A percentile compares a stretch with the other conserved stretches of the same genome.
phyloP scores from a whole-genome alignment of 2,113 vertebrate species.

The Thunnus thynnus region DNA sequence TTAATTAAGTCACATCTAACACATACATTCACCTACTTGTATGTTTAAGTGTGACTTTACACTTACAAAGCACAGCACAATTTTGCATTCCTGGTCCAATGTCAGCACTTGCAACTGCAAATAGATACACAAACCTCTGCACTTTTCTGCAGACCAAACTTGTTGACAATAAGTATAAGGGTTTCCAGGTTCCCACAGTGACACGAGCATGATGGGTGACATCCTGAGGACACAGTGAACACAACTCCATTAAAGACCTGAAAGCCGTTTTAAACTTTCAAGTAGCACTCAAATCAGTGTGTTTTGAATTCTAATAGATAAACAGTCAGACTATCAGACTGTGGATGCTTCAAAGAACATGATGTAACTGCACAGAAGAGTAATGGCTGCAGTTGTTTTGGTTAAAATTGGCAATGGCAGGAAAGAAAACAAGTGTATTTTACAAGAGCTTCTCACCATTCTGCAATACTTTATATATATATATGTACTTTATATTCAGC shows the following conservation, averaged over 20 bases:
- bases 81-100: conserved; percentile 3
- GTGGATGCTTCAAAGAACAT: neutral
- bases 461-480: neutral
- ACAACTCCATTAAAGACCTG: conserved; percentile 12
- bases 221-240: neutral
- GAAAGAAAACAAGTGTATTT: conserved; percentile 12
- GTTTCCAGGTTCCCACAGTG: conserved; percentile 1
- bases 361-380: conserved; percentile 26
- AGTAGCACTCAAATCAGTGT: neutral
- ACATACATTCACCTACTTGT: neutral
- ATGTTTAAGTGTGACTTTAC: neutral
- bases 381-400: conserved; percentile 12
- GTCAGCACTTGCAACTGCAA: neutral
- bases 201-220: neutral
- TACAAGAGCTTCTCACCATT: neutral
- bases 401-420: neutral
- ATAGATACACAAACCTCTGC: neutral
- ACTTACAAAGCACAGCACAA: neutral
- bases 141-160: neutral
- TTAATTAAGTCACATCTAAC: conserved; percentile 4
- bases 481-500: neutral
- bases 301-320: conserved; percentile 23
- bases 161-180: neutral
- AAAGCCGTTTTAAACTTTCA: conserved; percentile 29
- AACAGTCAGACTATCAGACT: neutral